phyloP scores from a whole-genome alignment of 2,888 invertebrate genomes.

The Zonitis immaculata region DNA sequence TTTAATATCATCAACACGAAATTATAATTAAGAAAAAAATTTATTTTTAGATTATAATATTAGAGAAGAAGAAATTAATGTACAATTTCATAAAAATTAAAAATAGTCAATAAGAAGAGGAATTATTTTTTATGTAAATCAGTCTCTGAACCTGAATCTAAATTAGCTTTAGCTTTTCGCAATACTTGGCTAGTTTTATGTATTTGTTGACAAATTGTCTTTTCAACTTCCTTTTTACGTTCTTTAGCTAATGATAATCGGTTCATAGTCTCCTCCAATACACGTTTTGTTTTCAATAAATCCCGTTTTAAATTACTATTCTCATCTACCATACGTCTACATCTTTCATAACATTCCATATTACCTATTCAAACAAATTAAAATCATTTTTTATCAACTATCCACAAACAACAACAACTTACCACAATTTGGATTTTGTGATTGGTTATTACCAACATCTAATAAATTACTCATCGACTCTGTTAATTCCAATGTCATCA shows the following conservation, averaged over 20 bases:
- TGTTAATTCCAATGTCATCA: slow-evolving; percentile 50
- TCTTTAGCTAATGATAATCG: slow-evolving; percentile 73
- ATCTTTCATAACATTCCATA: slow-evolving; percentile 39
- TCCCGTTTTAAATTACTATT: slow-evolving; percentile 67
- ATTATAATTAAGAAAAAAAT: background rate
- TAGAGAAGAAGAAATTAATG: slow-evolving; percentile 6
- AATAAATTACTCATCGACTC: slow-evolving; percentile 46
- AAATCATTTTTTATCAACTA: background rate
- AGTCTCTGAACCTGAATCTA: slow-evolving; percentile 54
- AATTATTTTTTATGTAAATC: slow-evolving; percentile 33
- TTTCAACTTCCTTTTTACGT: slow-evolving; percentile 76
- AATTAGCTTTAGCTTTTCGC: slow-evolving; percentile 68
- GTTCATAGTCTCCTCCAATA: slow-evolving; percentile 71
- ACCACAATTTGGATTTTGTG: slow-evolving; percentile 34
- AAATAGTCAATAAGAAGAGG: slow-evolving; percentile 2
- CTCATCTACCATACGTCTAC: slow-evolving; percentile 51
- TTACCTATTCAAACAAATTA: slow-evolving; percentile 27
- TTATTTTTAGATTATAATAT: background rate
- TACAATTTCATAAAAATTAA: slow-evolving; percentile 12
- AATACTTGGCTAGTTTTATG: slow-evolving; percentile 74
- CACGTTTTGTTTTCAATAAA: slow-evolving; percentile 65
- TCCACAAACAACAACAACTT: slow-evolving; percentile 19
- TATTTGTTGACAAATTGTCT: slow-evolving; percentile 76
- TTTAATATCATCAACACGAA: background rate
- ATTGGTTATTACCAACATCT: slow-evolving; percentile 33